Conservation (phyloP, 2,888 invertebrate species). For the Trachelus stipa region DNA sequence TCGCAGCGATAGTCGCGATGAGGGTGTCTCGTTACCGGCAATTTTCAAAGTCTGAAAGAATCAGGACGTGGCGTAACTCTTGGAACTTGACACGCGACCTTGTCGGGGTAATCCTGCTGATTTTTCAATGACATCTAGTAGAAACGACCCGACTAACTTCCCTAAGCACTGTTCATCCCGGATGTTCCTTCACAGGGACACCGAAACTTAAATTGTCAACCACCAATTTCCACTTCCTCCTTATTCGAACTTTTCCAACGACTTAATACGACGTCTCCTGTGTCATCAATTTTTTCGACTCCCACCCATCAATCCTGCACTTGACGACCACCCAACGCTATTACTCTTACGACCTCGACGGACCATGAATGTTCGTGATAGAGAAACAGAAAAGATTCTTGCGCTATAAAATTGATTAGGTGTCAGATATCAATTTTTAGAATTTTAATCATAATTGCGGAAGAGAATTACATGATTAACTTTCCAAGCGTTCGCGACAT, state of each 20-base stretch:
- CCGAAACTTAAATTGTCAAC: no score
- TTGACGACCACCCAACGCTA: background rate
- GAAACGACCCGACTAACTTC: background rate
- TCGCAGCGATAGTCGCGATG: background rate
- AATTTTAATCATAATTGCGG: background rate
- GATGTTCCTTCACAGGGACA: background rate
- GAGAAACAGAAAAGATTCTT: background rate
- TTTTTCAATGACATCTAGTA: background rate
- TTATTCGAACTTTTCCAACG: background rate
- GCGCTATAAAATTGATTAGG: background rate
- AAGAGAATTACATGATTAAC: background rate
- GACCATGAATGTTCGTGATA: background rate
- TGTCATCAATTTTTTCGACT: background rate
- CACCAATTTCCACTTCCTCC: background rate
- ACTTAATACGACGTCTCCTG: background rate
- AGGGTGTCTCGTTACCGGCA: conserved; percentile 35
- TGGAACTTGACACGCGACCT: background rate
- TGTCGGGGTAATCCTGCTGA: background rate
- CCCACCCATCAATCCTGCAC: background rate
- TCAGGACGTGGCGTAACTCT: background rate
- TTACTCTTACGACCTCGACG: background rate
- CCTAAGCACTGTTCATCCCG: background rate
- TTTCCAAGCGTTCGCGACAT: background rate
- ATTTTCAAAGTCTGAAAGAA: conserved; percentile 46
- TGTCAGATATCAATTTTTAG: no score